Evolutionary conservation across 2,113 vertebrate genomes (phyloP).

Genomic region (Chloropsis hardwickii): DNA sequence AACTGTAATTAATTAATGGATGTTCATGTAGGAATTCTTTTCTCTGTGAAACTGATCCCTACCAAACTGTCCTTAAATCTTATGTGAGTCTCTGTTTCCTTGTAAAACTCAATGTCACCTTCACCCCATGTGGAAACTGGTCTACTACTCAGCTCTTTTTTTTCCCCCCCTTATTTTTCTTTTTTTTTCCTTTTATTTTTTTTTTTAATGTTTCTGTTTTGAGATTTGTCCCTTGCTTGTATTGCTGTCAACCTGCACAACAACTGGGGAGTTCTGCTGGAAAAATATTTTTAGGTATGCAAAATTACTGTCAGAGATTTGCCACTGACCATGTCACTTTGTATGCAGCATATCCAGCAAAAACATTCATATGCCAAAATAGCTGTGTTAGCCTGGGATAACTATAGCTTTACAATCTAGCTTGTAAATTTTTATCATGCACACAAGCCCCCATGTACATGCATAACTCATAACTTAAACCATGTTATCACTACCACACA

Average conservation of each 20-base stretch:
- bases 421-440: background rate
- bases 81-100: background rate
- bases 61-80: background rate
- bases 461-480: background rate
- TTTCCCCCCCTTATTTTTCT: accelerated
- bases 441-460: background rate
- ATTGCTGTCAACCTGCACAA: background rate
- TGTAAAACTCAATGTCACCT: background rate
- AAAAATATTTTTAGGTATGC: background rate
- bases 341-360: background rate
- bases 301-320: background rate
- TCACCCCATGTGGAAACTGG: background rate
- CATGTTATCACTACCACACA: background rate
- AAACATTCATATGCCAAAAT: background rate
- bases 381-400: background rate
- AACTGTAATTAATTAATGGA: background rate
- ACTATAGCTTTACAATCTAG: background rate
- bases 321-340: background rate
- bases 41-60: background rate
- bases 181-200: background rate
- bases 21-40: background rate
- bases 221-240: background rate
- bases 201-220: background rate
- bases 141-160: background rate
- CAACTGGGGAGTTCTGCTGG: background rate